These are phyloP conservation scores for Phalacrocorax carbo DNA, from an alignment of 2,113 vertebrate genomes.

Conservation along the genomic window DNA sequence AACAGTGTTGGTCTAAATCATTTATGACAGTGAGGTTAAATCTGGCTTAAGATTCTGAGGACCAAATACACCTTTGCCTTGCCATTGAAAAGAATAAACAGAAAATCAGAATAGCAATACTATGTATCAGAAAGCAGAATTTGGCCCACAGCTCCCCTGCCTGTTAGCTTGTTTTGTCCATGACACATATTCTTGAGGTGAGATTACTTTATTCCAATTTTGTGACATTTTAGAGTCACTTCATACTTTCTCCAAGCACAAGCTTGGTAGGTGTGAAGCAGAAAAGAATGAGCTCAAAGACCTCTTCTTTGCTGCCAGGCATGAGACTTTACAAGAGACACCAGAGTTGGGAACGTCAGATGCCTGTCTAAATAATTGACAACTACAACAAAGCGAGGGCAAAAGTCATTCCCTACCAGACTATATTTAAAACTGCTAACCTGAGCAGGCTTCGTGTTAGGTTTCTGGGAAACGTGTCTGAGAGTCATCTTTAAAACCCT, in stretches of 20 bases:
- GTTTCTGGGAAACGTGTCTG: neutral
- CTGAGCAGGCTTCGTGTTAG: neutral
- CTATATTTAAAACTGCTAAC: conserved; percentile 54
- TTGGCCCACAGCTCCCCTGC: neutral
- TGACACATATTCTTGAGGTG: neutral
- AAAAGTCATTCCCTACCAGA: conserved; percentile 26
- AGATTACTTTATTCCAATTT: neutral
- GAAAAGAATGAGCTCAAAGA: conserved; percentile 4
- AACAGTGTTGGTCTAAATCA: neutral
- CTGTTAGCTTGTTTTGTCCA: neutral
- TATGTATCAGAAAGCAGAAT: neutral
- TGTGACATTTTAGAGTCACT: neutral
- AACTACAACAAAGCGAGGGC: conserved; percentile 19
- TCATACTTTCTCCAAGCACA: neutral
- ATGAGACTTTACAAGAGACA: neutral
- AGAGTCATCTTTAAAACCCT: conserved; percentile 1
- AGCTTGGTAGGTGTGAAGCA: neutral
- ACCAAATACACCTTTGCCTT: neutral
- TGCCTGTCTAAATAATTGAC: conserved; percentile 40
- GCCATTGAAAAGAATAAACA: neutral
- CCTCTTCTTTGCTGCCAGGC: neutral
- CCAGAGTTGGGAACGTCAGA: neutral
- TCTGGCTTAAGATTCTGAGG: neutral
- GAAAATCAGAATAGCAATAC: neutral
- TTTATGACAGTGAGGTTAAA: neutral